Conservation (phyloP, 2,797 vertebrate species). For the Sebastolobus altivelis region DNA sequence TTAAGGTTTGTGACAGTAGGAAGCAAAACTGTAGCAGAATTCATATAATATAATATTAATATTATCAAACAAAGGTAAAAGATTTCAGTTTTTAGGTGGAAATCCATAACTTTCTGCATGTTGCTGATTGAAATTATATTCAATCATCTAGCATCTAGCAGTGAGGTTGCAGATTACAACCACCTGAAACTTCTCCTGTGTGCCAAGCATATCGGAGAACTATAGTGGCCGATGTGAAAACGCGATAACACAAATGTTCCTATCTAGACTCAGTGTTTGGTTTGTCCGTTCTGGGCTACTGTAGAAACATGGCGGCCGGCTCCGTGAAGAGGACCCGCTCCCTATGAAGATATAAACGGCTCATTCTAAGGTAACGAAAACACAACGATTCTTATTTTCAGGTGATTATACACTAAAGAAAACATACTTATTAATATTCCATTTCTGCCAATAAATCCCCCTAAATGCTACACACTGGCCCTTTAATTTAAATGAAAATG, state of each 20-base stretch:
- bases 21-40: neutral
- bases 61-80: neutral
- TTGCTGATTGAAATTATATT: neutral
- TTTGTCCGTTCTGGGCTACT: neutral
- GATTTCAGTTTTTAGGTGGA: neutral
- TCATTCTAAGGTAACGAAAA: neutral
- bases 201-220: neutral
- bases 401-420: neutral
- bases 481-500: neutral
- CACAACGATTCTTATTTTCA: neutral
- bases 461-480: neutral
- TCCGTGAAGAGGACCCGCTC: neutral
- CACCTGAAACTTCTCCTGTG: neutral
- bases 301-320: neutral
- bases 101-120: neutral
- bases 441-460: neutral
- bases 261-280: neutral
- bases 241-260: neutral
- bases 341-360: neutral
- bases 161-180: neutral
- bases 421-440: neutral
- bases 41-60: neutral
- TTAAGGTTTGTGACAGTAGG: neutral
- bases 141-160: too few relatives aligned
- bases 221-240: neutral